phyloP scores from a whole-genome alignment of 2,113 vertebrate genomes.

The Rafetus swinhoei region DNA sequence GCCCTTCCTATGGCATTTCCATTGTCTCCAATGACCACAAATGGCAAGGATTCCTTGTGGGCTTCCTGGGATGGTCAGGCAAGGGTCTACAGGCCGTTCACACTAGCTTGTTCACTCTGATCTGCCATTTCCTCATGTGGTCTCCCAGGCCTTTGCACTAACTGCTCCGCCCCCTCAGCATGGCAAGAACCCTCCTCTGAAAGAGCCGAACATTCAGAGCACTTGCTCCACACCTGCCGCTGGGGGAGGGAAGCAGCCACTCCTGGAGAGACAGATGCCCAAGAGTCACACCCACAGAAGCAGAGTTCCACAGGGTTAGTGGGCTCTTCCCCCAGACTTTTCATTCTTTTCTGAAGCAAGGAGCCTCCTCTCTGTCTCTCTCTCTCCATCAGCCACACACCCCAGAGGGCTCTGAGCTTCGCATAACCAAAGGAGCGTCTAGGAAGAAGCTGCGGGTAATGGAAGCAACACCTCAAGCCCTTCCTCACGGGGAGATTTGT shows the following conservation, averaged over 20 bases:
- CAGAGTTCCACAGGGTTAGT: background rate
- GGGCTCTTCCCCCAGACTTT: background rate
- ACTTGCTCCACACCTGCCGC: background rate
- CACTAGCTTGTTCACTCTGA: background rate
- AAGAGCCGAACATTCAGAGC: background rate
- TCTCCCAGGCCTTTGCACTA: background rate
- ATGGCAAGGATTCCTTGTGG: background rate
- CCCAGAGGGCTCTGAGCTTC: background rate
- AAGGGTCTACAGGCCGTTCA: background rate
- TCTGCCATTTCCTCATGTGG: background rate
- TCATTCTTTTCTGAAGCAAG: background rate
- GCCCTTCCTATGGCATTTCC: background rate
- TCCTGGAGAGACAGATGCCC: background rate
- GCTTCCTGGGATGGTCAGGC: background rate
- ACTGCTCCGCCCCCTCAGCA: background rate
- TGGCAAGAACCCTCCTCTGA: background rate
- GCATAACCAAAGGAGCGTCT: background rate
- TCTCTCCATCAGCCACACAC: background rate
- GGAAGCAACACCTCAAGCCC: no score
- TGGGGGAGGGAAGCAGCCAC: rapidly evolving
- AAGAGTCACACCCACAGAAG: background rate
- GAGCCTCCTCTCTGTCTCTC: no score
- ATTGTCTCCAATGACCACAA: background rate
- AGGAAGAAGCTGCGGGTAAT: no score
- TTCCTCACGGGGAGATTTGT: no score